phyloP scores from a whole-genome alignment of 2,113 vertebrate species.

The Gasterosteus aculeatus region DNA sequence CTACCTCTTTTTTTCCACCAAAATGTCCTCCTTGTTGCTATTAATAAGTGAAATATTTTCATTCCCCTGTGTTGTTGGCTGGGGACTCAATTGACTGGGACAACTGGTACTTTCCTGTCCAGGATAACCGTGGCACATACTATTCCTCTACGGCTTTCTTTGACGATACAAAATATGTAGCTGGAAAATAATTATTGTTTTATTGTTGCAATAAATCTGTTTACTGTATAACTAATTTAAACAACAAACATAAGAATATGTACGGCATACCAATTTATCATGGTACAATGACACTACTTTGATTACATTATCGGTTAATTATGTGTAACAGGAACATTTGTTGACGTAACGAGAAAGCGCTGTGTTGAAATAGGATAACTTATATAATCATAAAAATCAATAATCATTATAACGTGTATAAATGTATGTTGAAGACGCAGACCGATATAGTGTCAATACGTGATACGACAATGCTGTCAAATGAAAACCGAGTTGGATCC shows the following conservation, averaged over 20 bases:
- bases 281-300: neutral
- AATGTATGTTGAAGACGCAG: neutral
- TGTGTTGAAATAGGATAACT: neutral
- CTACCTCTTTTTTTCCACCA: neutral
- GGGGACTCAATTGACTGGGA: neutral
- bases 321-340: neutral
- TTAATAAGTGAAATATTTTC: neutral
- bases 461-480: neutral
- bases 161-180: neutral
- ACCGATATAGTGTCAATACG: neutral
- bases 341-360: neutral
- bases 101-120: neutral
- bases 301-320: no score
- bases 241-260: neutral
- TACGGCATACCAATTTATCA: neutral
- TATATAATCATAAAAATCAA: no score
- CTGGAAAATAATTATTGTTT: neutral
- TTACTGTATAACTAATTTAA: neutral
- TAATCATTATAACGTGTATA: neutral
- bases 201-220: neutral
- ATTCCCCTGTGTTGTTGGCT: neutral
- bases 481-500: neutral
- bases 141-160: neutral
- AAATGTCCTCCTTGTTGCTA: neutral
- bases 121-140: neutral